Evolutionary conservation across 2,797 vertebrate species (phyloP).

Genomic region (Ceryle rudis): DNA sequence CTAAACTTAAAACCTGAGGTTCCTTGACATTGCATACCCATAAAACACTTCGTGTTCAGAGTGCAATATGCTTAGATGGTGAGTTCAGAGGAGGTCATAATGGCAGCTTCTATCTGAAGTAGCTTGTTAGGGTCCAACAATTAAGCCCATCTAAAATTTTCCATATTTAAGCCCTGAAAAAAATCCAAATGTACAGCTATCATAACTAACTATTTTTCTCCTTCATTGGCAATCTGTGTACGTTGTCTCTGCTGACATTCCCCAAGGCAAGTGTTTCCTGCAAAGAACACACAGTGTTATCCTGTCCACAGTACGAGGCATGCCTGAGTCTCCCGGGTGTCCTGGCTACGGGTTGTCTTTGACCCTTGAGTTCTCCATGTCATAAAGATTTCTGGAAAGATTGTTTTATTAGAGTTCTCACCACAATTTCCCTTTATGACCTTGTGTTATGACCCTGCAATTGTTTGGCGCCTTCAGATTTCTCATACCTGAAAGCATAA

Average conservation of each 20-base stretch:
- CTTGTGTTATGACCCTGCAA: background rate
- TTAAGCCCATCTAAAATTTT: background rate
- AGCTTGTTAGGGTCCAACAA: background rate
- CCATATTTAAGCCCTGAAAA: background rate
- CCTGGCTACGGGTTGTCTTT: background rate
- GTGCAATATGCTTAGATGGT: background rate
- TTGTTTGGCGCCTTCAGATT: background rate
- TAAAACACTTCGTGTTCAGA: background rate
- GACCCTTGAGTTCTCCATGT: background rate
- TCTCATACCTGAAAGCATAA: background rate
- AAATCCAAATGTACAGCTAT: background rate
- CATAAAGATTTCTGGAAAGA: background rate
- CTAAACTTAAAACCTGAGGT: background rate
- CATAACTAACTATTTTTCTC: background rate
- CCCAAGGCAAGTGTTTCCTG: background rate
- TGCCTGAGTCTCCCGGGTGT: background rate
- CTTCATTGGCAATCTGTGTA: background rate
- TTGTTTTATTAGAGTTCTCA: background rate
- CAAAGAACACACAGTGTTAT: background rate
- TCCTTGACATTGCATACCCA: background rate
- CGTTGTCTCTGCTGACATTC: background rate
- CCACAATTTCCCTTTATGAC: background rate
- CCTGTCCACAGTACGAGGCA: background rate
- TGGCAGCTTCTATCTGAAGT: background rate
- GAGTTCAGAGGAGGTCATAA: background rate